Percentiles rank a stretch among this genome's conserved stretches.
Evolutionary conservation across 2,113 vertebrate species (phyloP).

Genomic region (mouse (Mus musculus)): DNA sequence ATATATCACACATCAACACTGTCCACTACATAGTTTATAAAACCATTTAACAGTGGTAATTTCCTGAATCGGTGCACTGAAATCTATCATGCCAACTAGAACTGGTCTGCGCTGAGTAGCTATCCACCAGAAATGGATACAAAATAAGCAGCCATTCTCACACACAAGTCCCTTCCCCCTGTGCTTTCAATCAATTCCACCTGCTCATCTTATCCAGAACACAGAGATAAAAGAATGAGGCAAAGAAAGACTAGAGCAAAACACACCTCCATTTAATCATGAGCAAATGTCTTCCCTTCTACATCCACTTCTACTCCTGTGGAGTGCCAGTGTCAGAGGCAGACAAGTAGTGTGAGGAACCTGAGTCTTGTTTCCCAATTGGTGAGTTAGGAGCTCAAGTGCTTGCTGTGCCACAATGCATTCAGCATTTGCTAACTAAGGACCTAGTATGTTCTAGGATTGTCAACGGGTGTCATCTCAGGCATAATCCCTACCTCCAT

Average conservation of each 20-base stretch:
- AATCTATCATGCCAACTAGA: background rate
- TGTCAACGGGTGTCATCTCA: background rate
- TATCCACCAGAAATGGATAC: background rate
- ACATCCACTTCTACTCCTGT: background rate
- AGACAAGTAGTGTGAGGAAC: background rate
- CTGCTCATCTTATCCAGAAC: background rate
- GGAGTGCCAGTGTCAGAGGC: background rate
- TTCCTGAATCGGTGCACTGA: background rate
- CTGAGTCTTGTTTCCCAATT: background rate
- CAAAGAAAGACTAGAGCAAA: background rate
- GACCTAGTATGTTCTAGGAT: background rate
- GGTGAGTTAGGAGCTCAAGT: background rate
- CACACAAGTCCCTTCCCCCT: background rate
- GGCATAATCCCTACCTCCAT: background rate
- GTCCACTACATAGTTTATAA: conserved; percentile 25
- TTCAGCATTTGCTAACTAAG: background rate
- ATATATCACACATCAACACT: background rate
- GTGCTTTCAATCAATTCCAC: background rate
- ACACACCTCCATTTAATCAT: background rate
- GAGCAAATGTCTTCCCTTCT: background rate
- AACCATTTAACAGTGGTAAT: conserved; percentile 16
- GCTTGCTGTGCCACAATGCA: background rate
- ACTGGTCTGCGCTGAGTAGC: conserved; percentile 9
- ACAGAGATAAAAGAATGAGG: background rate
- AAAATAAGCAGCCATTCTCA: background rate